Conservation (phyloP, 2,888 invertebrate genomes). For the Drosophila dives region DNA sequence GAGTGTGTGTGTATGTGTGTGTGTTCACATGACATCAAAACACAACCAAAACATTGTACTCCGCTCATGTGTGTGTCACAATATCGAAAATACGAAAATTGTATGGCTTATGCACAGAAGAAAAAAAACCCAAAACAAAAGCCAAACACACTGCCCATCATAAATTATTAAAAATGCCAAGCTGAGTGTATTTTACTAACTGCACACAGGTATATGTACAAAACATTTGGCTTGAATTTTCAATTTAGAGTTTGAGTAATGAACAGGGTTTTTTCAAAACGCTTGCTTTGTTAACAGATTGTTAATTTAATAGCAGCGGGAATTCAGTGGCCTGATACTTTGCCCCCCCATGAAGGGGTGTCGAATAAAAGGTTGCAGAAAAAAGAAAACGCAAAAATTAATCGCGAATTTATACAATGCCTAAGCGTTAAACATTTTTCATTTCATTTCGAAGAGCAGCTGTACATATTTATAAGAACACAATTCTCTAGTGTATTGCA, state of each 20-base stretch:
- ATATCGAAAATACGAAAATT: conserved; percentile 33
- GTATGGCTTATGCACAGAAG: conserved; percentile 16
- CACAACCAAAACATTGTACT: conserved; percentile 12
- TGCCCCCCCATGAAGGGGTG: conserved; percentile 2
- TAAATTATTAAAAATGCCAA: conserved; percentile 64
- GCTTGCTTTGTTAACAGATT: conserved; percentile 51
- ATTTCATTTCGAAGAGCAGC: neutral
- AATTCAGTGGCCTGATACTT: conserved; percentile 50
- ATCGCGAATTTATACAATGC: conserved; percentile 23
- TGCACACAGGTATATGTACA: neutral
- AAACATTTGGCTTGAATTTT: conserved; percentile 27
- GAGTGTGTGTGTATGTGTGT: neutral
- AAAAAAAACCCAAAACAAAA: conserved; percentile 2
- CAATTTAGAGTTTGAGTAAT: conserved; percentile 68
- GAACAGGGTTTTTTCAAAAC: conserved; percentile 36
- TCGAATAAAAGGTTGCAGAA: conserved; percentile 1
- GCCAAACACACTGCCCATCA: conserved; percentile 36
- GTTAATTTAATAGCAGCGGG: conserved; percentile 66
- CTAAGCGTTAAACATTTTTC: conserved; percentile 16
- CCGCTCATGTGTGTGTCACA: conserved; percentile 19
- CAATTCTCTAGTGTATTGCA: conserved; percentile 55
- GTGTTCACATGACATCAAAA: conserved; percentile 33
- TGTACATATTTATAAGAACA: conserved; percentile 2
- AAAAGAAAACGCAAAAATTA: conserved; percentile 14
- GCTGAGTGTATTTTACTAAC: conserved; percentile 25